Conservation (phyloP, 2,797 vertebrate genomes). For the Chelon auratus region DNA sequence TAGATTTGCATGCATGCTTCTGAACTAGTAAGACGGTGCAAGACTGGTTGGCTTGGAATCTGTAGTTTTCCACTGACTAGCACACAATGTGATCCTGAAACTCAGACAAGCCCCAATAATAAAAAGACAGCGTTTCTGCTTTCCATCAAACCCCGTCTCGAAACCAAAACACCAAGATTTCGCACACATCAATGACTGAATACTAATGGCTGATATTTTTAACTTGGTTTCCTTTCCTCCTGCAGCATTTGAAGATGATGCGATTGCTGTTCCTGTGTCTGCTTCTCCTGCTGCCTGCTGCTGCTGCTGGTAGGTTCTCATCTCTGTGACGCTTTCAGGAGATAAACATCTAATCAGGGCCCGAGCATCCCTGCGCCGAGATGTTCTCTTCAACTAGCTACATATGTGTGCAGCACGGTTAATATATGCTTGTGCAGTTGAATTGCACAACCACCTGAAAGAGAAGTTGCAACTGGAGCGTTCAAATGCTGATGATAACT, state of each 20-base stretch:
- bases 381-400: conserved; percentile 57
- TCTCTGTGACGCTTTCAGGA: conserved; percentile 63
- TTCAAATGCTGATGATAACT: background rate
- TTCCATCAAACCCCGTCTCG: conserved; percentile 51
- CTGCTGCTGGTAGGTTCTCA: conserved; percentile 80
- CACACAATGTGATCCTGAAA: conserved; percentile 37
- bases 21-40: conserved; percentile 29
- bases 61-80: conserved; percentile 62
- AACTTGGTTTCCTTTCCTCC: conserved; percentile 56
- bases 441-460: conserved; percentile 20
- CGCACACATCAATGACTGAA: conserved; percentile 65
- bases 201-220: conserved; percentile 77
- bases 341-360: conserved; percentile 78
- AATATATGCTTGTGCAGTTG: conserved; percentile 30
- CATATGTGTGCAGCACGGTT: conserved; percentile 21
- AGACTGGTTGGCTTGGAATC: conserved; percentile 35
- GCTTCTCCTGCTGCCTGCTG: conserved; percentile 79
- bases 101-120: conserved; percentile 51
- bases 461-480: background rate
- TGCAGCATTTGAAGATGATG: conserved; percentile 86
- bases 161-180: conserved; percentile 64
- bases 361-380: conserved; percentile 27
- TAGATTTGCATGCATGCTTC: conserved; percentile 28
- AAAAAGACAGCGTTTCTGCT: conserved; percentile 56
- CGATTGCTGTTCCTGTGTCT: conserved; percentile 83